Percentiles rank a stretch among this genome's conserved stretches.
Conservation (phyloP, 2,888 invertebrate genomes). For the Lepidonotus clava region DNA sequence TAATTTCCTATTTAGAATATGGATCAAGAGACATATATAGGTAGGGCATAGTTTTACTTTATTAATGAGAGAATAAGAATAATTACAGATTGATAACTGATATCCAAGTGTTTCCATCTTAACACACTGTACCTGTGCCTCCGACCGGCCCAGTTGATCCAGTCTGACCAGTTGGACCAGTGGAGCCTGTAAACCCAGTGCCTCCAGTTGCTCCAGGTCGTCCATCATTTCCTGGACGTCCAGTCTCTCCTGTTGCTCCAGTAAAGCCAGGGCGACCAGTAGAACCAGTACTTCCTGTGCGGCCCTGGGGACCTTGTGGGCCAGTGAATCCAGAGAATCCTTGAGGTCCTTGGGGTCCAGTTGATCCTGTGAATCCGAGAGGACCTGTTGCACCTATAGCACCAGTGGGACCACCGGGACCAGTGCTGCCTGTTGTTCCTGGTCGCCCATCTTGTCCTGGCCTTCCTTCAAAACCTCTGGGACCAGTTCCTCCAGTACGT, state of each 20-base stretch:
- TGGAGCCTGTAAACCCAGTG: slow-evolving; percentile 56
- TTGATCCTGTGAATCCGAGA: slow-evolving; percentile 26
- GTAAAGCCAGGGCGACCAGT: slow-evolving; percentile 56
- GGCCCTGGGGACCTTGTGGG: slow-evolving; percentile 57
- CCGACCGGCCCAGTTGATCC: slow-evolving; percentile 60
- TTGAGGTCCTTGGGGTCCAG: slow-evolving; percentile 50
- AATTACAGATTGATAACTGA: too few species aligned
- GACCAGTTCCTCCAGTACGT: slow-evolving; percentile 57
- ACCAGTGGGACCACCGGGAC: slow-evolving; percentile 27
- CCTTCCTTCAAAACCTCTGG: slow-evolving; percentile 52
- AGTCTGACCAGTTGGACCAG: slow-evolving; percentile 59
- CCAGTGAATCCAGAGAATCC: slow-evolving; percentile 57
- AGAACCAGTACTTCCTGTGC: slow-evolving; percentile 51
- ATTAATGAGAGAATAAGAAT: too few species aligned
- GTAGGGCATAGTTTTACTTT: too few species aligned
- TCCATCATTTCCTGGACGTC: slow-evolving; percentile 24
- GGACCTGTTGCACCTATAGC: slow-evolving; percentile 36
- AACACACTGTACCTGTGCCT: slow-evolving; percentile 44
- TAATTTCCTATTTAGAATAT: too few species aligned
- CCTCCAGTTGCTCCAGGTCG: slow-evolving; percentile 51
- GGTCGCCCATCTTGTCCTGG: slow-evolving; percentile 55
- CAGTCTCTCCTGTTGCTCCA: slow-evolving; percentile 56
- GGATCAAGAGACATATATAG: too few species aligned
- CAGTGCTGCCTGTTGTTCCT: slow-evolving; percentile 46
- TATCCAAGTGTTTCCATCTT: too few species aligned